phyloP scores from a whole-genome alignment of 2,113 vertebrate species.

The Sporophila hypoxantha region DNA sequence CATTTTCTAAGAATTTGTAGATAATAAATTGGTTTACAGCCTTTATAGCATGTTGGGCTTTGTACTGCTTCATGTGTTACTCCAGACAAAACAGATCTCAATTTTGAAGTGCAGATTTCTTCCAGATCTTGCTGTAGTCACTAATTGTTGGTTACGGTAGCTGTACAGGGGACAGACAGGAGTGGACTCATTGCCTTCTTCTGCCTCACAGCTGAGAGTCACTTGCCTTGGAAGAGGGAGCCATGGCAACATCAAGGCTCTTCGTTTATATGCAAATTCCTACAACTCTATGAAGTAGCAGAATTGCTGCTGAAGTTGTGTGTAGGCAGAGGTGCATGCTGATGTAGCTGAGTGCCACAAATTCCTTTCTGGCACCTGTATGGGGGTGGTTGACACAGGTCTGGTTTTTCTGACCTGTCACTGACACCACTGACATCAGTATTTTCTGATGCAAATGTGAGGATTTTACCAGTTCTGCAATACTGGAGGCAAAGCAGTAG shows the following conservation, averaged over 20 bases:
- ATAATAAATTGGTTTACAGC: not conserved
- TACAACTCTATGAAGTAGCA: not conserved
- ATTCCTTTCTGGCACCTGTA: not conserved
- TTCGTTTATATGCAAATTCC: not conserved
- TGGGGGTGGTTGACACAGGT: accelerated
- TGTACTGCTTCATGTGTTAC: not conserved
- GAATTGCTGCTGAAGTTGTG: not conserved
- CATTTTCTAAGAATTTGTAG: not conserved
- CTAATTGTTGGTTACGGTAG: not conserved
- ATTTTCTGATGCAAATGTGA: not conserved
- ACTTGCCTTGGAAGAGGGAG: not conserved
- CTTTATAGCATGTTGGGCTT: not conserved
- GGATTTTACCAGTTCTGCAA: not conserved
- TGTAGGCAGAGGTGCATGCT: not conserved
- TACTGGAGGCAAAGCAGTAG: not conserved
- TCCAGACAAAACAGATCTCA: not conserved
- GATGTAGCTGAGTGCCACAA: not conserved
- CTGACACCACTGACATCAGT: accelerated
- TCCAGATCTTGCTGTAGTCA: not conserved
- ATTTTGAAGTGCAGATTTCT: not conserved
- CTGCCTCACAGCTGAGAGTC: not conserved
- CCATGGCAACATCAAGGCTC: not conserved
- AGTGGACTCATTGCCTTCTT: not conserved
- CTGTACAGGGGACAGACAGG: not conserved
- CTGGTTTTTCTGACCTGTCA: not conserved